Evolutionary conservation across 2,113 vertebrate species (phyloP), one percentile per base, ranked within the genome.

Genomic region (Phrynocephalus versicolor): DNA sequence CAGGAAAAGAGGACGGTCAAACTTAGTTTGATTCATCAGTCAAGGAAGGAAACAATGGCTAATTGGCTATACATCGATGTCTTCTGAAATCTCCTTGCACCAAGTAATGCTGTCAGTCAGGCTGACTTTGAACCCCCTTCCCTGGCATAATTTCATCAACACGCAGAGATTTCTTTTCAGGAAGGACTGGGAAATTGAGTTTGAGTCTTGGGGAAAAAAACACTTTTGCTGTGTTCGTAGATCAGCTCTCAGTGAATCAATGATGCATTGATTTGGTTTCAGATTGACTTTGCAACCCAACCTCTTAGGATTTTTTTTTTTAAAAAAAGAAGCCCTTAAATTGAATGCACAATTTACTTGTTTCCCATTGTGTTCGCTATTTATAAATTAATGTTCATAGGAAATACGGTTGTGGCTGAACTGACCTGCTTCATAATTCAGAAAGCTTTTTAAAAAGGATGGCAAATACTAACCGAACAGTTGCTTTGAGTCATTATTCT

Each of bases 341-440:
- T 25, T 65, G 74, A 25, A n/a, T 19, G 3, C 35, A 62, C 23
- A 10, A 55, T 51, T 4, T 27, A 67, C 33, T 84, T 62, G 13
- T 76, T 67, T 51, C 51, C 39, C 75, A 37, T 65, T 73, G 41
- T 72, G 58, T 81, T 6, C 37, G 39, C 33, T 73, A 33, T 51
- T 79, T 45, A 73, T 72, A 80, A 64, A 12, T 72, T 64, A 81
- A 64, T 80, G 30, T 3, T 65, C 67, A 8, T 12, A 55, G 57
- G 78, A 65, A 33, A 73, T 74, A 58, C 69, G 51, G 6, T 13
- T 13, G n/a, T 64, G 39, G 77, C 70, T 72, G 41, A 45, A 64
- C 35, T 80, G 33, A 80, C 58, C 37, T 62, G 21, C n/a, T 65
- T 80, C 69, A 45, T 85, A 85, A 45, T 37, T 85, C 3, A 85